Conservation (phyloP, 2,888 invertebrate genomes). For the Clepsis dumicolana region DNA sequence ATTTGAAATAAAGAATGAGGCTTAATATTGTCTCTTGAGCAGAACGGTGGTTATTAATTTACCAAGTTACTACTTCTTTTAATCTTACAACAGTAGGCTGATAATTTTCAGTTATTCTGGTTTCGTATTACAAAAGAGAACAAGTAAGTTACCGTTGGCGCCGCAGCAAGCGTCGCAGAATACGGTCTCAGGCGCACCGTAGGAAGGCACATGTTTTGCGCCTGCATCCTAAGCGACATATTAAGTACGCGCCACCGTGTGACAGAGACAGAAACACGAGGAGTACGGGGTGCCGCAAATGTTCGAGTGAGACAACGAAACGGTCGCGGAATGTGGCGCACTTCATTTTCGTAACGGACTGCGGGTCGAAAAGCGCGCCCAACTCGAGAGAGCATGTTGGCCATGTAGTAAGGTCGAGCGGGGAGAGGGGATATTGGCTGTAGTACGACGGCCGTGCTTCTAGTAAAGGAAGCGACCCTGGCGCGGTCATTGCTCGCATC, state of each 20-base stretch:
- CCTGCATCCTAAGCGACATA: conserved; percentile 51
- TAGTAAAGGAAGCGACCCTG: conserved; percentile 86
- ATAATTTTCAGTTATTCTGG: too few species aligned
- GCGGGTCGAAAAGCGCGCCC: conserved; percentile 80
- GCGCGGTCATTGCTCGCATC: conserved; percentile 86
- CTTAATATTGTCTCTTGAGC: too few species aligned
- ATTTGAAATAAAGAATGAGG: too few species aligned
- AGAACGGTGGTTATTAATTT: too few species aligned
- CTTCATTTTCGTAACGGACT: conserved; percentile 86
- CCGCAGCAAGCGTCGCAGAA: conserved; percentile 29
- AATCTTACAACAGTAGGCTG: too few species aligned
- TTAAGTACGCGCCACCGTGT: conserved; percentile 20
- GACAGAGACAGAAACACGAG: conserved; percentile 47
- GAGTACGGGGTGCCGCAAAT: conserved; percentile 44
- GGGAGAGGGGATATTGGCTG: conserved; percentile 67
- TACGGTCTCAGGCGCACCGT: conserved; percentile 30
- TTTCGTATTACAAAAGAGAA: conserved; percentile 30
- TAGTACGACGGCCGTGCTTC: conserved; percentile 84
- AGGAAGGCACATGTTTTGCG: conserved; percentile 55
- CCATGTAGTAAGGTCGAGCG: conserved; percentile 72
- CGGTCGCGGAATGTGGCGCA: conserved; percentile 82
- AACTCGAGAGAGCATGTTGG: conserved; percentile 61
- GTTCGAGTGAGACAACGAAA: conserved; percentile 70
- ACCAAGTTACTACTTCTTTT: too few species aligned
- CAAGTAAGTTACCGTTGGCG: conserved; percentile 20